Evolutionary conservation across 2,113 vertebrate genomes (phyloP), one percentile per base, ranked within the genome.

Genomic region (Sebastes schlegelii): DNA sequence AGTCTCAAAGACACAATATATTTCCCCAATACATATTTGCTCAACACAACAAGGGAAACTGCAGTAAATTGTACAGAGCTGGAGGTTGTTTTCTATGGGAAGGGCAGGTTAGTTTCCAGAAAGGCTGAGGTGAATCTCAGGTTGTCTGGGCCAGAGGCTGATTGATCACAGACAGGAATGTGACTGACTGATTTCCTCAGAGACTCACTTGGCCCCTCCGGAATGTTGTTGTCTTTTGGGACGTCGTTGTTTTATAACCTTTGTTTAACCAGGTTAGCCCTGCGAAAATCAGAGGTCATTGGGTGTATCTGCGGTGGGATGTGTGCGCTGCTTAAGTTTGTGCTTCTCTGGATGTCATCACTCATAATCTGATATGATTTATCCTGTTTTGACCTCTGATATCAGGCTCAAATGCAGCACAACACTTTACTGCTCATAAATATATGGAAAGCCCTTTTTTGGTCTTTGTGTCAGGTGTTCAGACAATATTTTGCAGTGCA

Each of bases 111-210:
- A 86, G 87, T 83, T 91, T 91, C 84, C 89, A 90, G 61, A 67
- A 75, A 69, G 70, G 46, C 84, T 86, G 86, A 80, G 83, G 87
- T 89, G 90, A 91, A 91, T 89, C 84, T 78, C 79, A 82, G 90
- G 91, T 90, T 91, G 91, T 91, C 80, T 88, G 79, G 83, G 88
- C 89, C 83, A 86, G 77, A 71, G 90, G 92, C 93, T 94, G 93
- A 95, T 94, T 94, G 92, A 94, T 95, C 93, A 79, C 92, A 93
- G 93, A 88, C 90, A 91, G 90, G 93, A 94, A 93, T 92, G 92
- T 86, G 86, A 90, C 88, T 64, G 79, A 83, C 83, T 91, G 92
- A 92, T 91, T 94, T 93, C 92, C 88, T 91, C 74, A 80, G 88
- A 92, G 91, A 92, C 83, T 62, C 69, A 63, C 89, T 89, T 73